Evolutionary conservation across 2,888 invertebrate species (phyloP).

Genomic region (Synanthedon vespiformis): DNA sequence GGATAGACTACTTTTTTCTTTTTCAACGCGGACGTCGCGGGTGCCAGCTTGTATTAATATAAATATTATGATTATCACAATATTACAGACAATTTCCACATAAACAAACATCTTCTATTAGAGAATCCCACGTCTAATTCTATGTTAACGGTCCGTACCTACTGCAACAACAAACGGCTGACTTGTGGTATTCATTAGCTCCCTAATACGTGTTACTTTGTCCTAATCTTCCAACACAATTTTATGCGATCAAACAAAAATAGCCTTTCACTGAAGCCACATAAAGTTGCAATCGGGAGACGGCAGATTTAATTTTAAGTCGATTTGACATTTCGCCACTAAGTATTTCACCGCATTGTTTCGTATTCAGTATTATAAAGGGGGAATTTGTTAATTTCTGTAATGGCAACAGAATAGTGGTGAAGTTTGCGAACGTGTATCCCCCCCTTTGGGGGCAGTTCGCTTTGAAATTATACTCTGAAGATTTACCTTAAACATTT

Average conservation of each 20-base stretch:
- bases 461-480: constrained; percentile 10
- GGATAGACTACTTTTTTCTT: no score
- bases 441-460: constrained; percentile 10
- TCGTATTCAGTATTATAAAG: constrained; percentile 39
- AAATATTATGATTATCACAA: no score
- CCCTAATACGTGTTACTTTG: constrained; percentile 60
- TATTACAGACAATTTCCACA: not conserved
- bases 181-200: constrained; percentile 62
- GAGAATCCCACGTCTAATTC: not conserved
- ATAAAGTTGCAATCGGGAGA: constrained; percentile 16
- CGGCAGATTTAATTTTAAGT: constrained; percentile 26
- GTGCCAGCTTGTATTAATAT: no score
- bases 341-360: constrained; percentile 49
- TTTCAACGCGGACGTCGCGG: no score
- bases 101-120: not conserved
- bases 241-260: constrained; percentile 12
- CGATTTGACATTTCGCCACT: constrained; percentile 40
- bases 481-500: not conserved
- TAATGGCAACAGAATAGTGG: constrained; percentile 30
- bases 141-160: not conserved
- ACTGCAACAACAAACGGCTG: constrained; percentile 29
- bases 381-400: constrained; percentile 45
- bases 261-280: constrained; percentile 7
- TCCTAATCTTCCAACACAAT: constrained; percentile 54
- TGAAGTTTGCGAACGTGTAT: not conserved